phyloP scores from a whole-genome alignment of 1,140 invertebrate genomes.

The Drosophila fuyamai region DNA sequence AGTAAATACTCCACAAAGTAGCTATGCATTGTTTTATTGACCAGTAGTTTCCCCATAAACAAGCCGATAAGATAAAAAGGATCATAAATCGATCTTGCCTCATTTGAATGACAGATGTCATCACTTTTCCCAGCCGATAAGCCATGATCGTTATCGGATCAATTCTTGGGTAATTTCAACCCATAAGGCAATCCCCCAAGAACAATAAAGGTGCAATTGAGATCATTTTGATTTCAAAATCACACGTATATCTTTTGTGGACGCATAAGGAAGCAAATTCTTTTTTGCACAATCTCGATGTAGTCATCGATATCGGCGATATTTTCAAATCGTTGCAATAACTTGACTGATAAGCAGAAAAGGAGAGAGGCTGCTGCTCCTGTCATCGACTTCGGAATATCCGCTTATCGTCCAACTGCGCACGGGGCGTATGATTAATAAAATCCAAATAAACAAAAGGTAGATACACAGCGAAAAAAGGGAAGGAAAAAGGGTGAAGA shows the following conservation, averaged over 20 bases:
- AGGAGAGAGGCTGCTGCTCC: slow-evolving; percentile 12
- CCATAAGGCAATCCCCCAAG: slow-evolving; percentile 35
- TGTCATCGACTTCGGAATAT: slow-evolving; percentile 47
- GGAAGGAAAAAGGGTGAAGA: neutral
- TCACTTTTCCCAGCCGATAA: slow-evolving; percentile 22
- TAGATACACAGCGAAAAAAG: slow-evolving; percentile 4
- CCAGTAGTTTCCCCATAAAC: neutral
- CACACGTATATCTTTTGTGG: slow-evolving; percentile 10
- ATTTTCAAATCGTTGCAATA: slow-evolving; percentile 49
- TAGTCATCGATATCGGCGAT: slow-evolving; percentile 67
- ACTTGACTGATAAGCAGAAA: slow-evolving; percentile 64
- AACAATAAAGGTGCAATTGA: slow-evolving; percentile 54
- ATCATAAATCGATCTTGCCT: slow-evolving; percentile 18
- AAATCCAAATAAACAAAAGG: slow-evolving; percentile 50
- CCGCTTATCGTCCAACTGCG: slow-evolving; percentile 64
- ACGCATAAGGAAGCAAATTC: slow-evolving; percentile 58
- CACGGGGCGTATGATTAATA: slow-evolving; percentile 66
- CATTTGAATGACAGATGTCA: slow-evolving; percentile 45
- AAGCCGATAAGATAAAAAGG: slow-evolving; percentile 1
- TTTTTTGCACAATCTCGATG: slow-evolving; percentile 60
- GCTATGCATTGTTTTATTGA: neutral
- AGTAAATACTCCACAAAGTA: neutral
- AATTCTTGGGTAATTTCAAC: slow-evolving; percentile 31
- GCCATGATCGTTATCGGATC: slow-evolving; percentile 6
- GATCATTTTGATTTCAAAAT: slow-evolving; percentile 18